Conservation (phyloP, 2,888 invertebrate genomes). For the Leptinotarsa juncta region DNA sequence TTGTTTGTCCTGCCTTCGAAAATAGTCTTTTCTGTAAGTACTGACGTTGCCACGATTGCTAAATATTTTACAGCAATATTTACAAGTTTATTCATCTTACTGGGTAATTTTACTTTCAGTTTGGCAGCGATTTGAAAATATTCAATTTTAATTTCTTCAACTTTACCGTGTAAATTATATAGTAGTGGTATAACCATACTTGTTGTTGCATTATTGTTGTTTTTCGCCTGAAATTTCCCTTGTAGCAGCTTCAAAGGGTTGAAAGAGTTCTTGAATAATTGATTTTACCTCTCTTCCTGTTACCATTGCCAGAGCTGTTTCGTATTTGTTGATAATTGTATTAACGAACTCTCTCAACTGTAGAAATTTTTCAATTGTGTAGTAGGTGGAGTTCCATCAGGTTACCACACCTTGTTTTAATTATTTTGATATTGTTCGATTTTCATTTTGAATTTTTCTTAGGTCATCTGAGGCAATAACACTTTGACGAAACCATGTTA, state of each 20-base stretch:
- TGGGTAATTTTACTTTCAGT: too few species aligned
- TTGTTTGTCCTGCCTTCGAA: conserved; percentile 31
- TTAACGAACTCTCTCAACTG: conserved; percentile 46
- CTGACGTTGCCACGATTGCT: conserved; percentile 32
- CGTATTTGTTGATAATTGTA: conserved; percentile 27
- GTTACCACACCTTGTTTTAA: conserved; percentile 54
- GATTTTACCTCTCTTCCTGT: conserved; percentile 50
- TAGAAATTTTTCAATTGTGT: conserved; percentile 56
- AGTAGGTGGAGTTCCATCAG: conserved; percentile 55
- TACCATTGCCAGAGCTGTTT: conserved; percentile 53
- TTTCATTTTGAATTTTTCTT: conserved; percentile 16
- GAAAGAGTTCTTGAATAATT: conserved; percentile 50
- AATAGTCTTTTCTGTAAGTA: conserved; percentile 30
- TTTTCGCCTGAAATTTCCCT: conserved; percentile 58
- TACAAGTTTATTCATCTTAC: neutral
- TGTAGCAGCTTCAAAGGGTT: conserved; percentile 56
- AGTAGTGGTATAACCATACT: conserved; percentile 44
- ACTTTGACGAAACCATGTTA: conserved; percentile 36
- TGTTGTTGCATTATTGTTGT: conserved; percentile 51
- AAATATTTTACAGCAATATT: conserved; percentile 28
- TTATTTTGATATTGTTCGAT: conserved; percentile 22
- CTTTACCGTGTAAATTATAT: conserved; percentile 26
- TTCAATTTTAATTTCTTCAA: neutral
- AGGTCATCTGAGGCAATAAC: conserved; percentile 29
- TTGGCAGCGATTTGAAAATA: too few species aligned